Evolutionary conservation across 2,113 vertebrate species (phyloP).

Genomic region (Thinocorus orbignyianus): DNA sequence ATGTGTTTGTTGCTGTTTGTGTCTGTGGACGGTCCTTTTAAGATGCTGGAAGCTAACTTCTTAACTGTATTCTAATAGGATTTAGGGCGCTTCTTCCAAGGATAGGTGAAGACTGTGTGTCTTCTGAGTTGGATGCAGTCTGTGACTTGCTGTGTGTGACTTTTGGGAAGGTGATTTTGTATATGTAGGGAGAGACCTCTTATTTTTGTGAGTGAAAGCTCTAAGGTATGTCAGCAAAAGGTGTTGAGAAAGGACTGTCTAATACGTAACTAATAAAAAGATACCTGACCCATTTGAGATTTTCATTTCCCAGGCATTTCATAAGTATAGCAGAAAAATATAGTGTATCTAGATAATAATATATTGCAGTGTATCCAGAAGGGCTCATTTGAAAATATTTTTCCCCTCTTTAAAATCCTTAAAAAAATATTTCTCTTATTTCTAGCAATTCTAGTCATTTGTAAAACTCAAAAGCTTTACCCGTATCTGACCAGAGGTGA

Average conservation of each 20-base stretch:
- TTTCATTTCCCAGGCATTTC: neutral
- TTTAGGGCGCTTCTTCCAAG: neutral
- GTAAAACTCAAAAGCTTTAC: neutral
- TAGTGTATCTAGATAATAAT: neutral
- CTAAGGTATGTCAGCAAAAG: neutral
- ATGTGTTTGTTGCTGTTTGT: neutral
- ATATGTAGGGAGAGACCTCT: neutral
- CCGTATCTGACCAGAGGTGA: neutral
- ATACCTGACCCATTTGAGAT: neutral
- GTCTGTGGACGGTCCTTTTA: neutral
- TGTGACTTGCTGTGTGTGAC: neutral
- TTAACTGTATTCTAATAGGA: neutral
- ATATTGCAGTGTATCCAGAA: neutral
- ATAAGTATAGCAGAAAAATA: neutral
- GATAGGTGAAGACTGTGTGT: neutral
- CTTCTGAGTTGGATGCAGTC: neutral
- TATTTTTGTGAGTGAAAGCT: neutral
- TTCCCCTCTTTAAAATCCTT: accelerated
- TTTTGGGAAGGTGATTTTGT: neutral
- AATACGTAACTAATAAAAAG: neutral
- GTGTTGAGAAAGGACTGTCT: neutral
- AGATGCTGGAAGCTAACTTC: neutral
- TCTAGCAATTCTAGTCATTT: neutral
- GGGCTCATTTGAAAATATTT: neutral
- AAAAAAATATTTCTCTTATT: neutral